A percentile compares a stretch with the other conserved stretches of the same genome.
phyloP scores from a whole-genome alignment of 2,113 vertebrate species.

The Tragelaphus imberbis region DNA sequence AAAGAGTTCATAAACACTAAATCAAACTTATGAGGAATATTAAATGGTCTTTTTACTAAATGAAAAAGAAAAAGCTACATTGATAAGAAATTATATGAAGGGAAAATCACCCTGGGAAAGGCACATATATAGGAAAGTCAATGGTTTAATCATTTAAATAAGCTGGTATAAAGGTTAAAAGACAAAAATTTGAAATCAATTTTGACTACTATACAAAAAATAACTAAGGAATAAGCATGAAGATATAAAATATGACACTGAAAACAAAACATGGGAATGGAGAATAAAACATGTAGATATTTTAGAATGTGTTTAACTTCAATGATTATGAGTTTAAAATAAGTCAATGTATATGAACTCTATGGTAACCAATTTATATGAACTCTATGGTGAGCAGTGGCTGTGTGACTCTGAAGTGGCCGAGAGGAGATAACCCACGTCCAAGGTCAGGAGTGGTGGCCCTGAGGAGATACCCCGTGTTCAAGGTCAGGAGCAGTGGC shows the following conservation, averaged over 20 bases:
- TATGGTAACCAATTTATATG: not conserved
- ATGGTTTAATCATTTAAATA: not conserved
- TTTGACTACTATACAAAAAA: not conserved
- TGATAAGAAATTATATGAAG: not conserved
- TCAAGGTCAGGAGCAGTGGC: not conserved
- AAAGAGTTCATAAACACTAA: not conserved
- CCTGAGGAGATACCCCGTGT: no score
- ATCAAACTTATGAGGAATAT: not conserved
- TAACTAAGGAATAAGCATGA: not conserved
- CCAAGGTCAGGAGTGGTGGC: not conserved
- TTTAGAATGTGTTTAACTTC: not conserved
- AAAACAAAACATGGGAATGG: not conserved
- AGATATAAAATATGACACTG: not conserved
- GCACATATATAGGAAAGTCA: not conserved
- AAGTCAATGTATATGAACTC: not conserved
- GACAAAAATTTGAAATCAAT: not conserved
- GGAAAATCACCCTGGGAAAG: not conserved
- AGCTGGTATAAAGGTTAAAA: not conserved
- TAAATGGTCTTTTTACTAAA: not conserved
- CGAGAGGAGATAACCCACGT: rapidly evolving
- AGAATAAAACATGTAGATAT: not conserved
- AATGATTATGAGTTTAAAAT: not conserved
- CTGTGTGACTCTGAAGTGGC: not conserved
- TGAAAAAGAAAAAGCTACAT: not conserved
- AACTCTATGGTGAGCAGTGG: not conserved